These are phyloP conservation scores for Xanthostigma xanthostigma DNA, from an alignment of 2,888 invertebrate species.

Conservation along the genomic window DNA sequence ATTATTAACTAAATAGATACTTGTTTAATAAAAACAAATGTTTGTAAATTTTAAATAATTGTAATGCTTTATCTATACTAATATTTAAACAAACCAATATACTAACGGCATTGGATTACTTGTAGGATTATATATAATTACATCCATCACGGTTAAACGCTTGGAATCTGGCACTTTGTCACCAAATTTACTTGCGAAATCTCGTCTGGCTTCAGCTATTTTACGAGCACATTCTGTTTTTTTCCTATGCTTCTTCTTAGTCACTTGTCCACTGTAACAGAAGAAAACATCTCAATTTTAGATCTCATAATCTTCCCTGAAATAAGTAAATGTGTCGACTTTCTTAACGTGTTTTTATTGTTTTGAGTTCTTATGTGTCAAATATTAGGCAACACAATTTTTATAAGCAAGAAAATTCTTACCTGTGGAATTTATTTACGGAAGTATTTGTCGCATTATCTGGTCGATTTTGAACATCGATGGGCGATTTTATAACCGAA, in stretches of 20 bases:
- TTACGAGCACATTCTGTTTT: constrained; percentile 34
- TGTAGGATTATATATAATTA: constrained; percentile 80
- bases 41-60: background rate
- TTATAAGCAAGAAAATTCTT: background rate
- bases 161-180: constrained; percentile 42
- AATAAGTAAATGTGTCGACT: background rate
- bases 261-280: no score
- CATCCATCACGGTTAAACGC: constrained; percentile 76
- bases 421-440: background rate
- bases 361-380: background rate
- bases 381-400: background rate
- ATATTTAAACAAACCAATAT: background rate
- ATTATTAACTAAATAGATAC: no score
- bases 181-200: constrained; percentile 35
- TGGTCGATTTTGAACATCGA: background rate
- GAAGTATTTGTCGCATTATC: background rate
- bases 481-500: background rate
- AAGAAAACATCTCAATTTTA: no score
- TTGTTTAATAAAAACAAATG: no score
- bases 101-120: constrained; percentile 59
- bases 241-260: constrained; percentile 20
- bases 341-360: background rate
- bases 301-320: constrained; percentile 1
- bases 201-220: constrained; percentile 36
- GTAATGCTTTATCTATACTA: background rate